These are phyloP conservation scores for Julus scanicus DNA, from an alignment of 2,888 invertebrate species.

Conservation along the genomic window DNA sequence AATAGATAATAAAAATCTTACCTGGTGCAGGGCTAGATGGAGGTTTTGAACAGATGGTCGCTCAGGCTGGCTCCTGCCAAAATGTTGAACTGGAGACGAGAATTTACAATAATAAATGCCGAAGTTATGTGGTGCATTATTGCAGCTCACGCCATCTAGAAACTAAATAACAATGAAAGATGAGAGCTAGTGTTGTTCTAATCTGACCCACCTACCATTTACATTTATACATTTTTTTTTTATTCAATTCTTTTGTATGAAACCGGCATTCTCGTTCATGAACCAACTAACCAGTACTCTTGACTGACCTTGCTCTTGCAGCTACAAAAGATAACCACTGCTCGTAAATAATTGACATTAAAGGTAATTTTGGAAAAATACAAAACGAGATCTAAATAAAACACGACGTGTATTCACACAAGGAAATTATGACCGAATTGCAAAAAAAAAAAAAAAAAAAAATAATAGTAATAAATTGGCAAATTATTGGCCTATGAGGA, in stretches of 20 bases:
- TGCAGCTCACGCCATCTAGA: background rate
- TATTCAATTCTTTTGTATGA: background rate
- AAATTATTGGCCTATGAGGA: too few relatives aligned
- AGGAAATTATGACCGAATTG: background rate
- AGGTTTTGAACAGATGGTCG: background rate
- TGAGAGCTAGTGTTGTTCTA: background rate
- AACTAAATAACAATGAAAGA: background rate
- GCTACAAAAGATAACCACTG: background rate
- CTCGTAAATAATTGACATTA: background rate
- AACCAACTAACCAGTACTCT: background rate
- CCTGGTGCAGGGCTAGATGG: background rate
- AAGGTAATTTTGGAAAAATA: background rate
- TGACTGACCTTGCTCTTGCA: background rate
- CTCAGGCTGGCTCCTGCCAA: background rate
- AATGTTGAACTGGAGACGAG: background rate
- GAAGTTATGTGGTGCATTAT: background rate
- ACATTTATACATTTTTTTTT: background rate
- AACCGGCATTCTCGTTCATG: background rate
- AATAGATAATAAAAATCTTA: background rate
- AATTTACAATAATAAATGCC: background rate
- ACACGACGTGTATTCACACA: background rate
- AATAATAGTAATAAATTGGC: too few relatives aligned
- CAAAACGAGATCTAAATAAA: background rate
- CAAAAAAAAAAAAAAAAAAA: background rate
- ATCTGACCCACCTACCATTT: conserved; percentile 7